phyloP scores from a whole-genome alignment of 2,888 invertebrate genomes.

The Athetis lepigone region DNA sequence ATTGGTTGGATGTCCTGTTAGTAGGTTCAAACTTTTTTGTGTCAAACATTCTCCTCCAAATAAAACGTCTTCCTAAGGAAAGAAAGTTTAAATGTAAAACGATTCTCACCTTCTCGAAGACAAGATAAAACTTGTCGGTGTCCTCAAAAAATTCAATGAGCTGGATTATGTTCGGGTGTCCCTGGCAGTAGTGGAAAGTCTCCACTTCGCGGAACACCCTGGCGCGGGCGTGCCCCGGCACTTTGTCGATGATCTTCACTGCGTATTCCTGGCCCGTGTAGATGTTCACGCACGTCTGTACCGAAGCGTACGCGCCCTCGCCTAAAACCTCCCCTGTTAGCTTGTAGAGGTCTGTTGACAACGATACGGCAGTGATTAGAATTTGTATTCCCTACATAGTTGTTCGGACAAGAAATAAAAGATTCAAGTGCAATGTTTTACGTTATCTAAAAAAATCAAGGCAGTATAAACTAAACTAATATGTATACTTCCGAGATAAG shows the following conservation, averaged over 20 bases:
- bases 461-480: slow-evolving; percentile 29
- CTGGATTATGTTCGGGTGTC: slow-evolving; percentile 99
- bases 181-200: slow-evolving; percentile 99
- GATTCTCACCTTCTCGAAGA: slow-evolving; percentile 96
- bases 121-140: slow-evolving; percentile 98
- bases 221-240: slow-evolving; percentile 97
- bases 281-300: slow-evolving; percentile 97
- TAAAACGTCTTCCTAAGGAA: background rate
- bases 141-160: slow-evolving; percentile 99
- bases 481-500: slow-evolving; percentile 40
- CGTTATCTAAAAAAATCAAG: slow-evolving; percentile 28
- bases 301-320: slow-evolving; percentile 98
- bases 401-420: background rate
- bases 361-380: slow-evolving; percentile 32
- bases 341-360: slow-evolving; percentile 96
- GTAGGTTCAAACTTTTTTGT: background rate
- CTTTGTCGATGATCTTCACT: slow-evolving; percentile 99
- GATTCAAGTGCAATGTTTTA: background rate
- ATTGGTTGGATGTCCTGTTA: background rate
- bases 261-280: slow-evolving; percentile 98
- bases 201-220: slow-evolving; percentile 99
- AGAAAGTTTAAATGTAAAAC: background rate
- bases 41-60: background rate
- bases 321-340: slow-evolving; percentile 98
- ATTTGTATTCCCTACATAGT: background rate